A percentile compares a stretch with the other conserved stretches of the same genome.
Evolutionary conservation across 2,113 vertebrate genomes (phyloP).

Genomic region (Melospiza melodia): DNA sequence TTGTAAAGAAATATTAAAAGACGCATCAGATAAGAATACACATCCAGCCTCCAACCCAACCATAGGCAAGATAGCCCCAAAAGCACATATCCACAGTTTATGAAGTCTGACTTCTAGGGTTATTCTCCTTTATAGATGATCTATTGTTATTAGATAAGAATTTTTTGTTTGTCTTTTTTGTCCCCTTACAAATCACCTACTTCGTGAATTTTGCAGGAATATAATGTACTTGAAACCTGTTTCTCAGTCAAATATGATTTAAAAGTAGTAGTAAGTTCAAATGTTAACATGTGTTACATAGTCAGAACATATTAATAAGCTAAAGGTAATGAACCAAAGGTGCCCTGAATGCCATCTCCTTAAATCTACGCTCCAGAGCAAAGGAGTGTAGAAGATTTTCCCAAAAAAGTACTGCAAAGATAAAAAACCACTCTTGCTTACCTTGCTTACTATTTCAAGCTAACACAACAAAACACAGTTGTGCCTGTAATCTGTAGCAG

Average conservation of each 20-base stretch:
- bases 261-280: neutral
- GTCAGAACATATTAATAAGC: neutral
- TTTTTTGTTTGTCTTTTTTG: neutral
- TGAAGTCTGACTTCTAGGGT: neutral
- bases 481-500: neutral
- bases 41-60: neutral
- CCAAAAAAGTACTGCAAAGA: neutral
- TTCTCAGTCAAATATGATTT: neutral
- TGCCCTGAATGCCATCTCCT: neutral
- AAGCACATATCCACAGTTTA: neutral
- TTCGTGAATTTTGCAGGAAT: neutral
- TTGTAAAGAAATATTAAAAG: neutral
- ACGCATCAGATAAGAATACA: neutral
- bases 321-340: neutral
- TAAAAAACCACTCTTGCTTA: neutral
- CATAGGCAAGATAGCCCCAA: neutral
- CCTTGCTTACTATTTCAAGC: neutral
- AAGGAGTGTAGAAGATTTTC: neutral
- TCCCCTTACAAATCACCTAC: neutral
- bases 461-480: neutral
- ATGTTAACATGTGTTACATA: neutral
- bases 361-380: neutral
- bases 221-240: neutral
- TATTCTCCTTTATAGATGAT: neutral
- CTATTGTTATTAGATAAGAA: neutral